Percentiles rank a stretch among this genome's conserved stretches.
phyloP scores from a whole-genome alignment of 2,113 vertebrate genomes.

The Takifugu bimaculatus region DNA sequence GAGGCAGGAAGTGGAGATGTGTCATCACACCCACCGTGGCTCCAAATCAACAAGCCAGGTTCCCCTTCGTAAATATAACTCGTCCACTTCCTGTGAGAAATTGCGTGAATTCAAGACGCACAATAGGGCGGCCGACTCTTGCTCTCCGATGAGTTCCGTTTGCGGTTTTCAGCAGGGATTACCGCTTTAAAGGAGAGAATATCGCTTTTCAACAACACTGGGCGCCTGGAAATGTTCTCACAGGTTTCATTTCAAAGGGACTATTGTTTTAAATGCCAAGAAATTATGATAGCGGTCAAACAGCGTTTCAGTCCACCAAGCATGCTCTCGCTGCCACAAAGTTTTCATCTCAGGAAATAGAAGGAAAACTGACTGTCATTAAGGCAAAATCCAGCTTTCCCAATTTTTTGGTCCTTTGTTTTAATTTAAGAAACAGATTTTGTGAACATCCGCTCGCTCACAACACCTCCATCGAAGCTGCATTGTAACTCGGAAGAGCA shows the following conservation, averaged over 20 bases:
- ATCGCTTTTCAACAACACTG: neutral
- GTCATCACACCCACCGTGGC: too few species aligned
- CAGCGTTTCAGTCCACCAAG: neutral
- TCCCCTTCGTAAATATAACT: too few species aligned
- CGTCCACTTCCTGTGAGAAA: too few species aligned
- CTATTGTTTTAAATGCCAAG: neutral
- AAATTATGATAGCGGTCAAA: neutral
- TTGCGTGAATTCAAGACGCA: too few species aligned
- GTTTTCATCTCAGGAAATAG: neutral
- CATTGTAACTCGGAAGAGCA: conserved; percentile 59
- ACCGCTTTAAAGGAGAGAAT: neutral
- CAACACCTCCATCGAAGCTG: conserved; percentile 42
- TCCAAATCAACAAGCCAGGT: too few species aligned
- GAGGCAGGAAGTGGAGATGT: too few species aligned
- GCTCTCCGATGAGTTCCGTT: neutral
- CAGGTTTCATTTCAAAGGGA: neutral
- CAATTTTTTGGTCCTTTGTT: neutral
- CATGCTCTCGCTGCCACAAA: neutral
- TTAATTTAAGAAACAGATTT: conserved; percentile 31
- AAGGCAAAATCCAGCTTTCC: neutral
- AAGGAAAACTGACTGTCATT: neutral
- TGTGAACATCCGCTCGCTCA: conserved; percentile 6
- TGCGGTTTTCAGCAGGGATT: neutral
- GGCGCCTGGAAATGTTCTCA: neutral
- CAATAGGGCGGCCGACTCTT: neutral